A percentile compares a stretch with the other conserved stretches of the same genome.
Evolutionary conservation across 2,113 vertebrate genomes (phyloP).

Genomic region (Narcine bancroftii): DNA sequence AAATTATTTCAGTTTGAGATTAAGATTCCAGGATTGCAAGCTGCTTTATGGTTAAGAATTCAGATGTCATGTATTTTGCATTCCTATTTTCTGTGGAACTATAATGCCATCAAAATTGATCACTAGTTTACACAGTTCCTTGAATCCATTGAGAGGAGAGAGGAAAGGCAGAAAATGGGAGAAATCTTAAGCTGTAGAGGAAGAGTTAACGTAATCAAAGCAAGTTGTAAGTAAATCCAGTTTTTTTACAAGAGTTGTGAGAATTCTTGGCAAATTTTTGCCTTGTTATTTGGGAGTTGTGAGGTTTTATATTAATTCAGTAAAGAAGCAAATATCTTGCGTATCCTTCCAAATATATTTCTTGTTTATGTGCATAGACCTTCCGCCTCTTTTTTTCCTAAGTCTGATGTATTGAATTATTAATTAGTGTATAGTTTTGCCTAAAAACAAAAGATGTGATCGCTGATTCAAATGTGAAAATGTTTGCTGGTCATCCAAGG

Average conservation of each 20-base stretch:
- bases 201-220: background rate
- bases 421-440: background rate
- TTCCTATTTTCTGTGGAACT: background rate
- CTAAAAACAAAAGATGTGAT: background rate
- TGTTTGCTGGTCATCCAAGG: too few species aligned
- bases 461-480: too few species aligned
- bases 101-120: background rate
- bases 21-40: background rate
- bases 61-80: background rate
- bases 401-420: background rate
- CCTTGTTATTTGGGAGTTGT: background rate
- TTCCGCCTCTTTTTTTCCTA: background rate
- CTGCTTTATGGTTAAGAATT: background rate
- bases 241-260: background rate
- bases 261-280: background rate
- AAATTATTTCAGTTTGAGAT: background rate
- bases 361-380: background rate
- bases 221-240: background rate
- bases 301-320: background rate
- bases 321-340: background rate
- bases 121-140: background rate
- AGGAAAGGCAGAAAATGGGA: background rate
- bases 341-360: too few species aligned
- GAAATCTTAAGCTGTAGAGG: background rate
- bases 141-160: background rate